Evolutionary conservation across 1,140 invertebrate species (phyloP).

Genomic region (Drosophila cardini): DNA sequence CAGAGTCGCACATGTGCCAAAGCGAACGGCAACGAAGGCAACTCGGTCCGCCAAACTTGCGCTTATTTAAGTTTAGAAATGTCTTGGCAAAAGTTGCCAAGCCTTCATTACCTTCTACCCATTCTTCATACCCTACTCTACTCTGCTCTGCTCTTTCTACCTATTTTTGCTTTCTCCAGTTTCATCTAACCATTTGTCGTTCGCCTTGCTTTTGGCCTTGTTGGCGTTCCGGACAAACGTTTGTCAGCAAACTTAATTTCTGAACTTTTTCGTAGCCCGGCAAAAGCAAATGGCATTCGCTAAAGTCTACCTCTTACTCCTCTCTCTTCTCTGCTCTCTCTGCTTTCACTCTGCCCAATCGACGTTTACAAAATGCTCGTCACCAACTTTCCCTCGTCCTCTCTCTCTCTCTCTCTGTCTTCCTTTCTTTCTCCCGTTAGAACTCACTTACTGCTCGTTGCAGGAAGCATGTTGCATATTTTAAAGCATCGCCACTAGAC

Average conservation of each 20-base stretch:
- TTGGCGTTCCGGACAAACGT: constrained; percentile 62
- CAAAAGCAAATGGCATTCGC: constrained; percentile 67
- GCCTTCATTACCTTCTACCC: neutral
- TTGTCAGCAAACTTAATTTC: constrained; percentile 83
- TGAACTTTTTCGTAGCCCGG: constrained; percentile 69
- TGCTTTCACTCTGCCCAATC: constrained; percentile 19
- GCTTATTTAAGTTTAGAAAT: constrained; percentile 83
- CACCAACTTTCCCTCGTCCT: constrained; percentile 60
- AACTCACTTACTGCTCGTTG: constrained; percentile 2
- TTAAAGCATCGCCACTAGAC: constrained; percentile 55
- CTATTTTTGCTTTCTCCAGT: neutral
- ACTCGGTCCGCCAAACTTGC: constrained; percentile 64
- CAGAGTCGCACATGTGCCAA: constrained; percentile 71
- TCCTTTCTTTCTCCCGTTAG: too few species aligned
- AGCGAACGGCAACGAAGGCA: constrained; percentile 25
- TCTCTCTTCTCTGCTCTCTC: neutral
- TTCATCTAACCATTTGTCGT: constrained; percentile 14
- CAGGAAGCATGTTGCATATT: constrained; percentile 59
- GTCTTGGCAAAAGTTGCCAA: constrained; percentile 65
- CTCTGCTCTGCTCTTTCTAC: neutral
- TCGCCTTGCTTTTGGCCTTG: constrained; percentile 5
- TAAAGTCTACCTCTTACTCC: neutral
- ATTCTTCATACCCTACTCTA: neutral
- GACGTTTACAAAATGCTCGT: constrained; percentile 73
- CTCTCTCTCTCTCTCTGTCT: constrained; percentile 57